Conservation (phyloP, 2,113 vertebrate species). For the Eurystomus gularis region DNA sequence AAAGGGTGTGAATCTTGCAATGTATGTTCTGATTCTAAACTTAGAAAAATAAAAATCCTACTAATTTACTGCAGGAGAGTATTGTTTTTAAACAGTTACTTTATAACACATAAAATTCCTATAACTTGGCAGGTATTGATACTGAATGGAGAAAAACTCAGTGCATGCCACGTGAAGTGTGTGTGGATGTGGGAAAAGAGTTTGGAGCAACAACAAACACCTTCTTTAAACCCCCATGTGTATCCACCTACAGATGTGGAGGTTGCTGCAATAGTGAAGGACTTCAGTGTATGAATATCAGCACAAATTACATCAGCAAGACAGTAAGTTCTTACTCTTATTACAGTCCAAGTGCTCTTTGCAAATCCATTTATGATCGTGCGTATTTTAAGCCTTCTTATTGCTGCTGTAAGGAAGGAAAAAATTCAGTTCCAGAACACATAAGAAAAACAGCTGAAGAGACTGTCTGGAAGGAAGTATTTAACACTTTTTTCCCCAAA, state of each 20-base stretch:
- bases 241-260: conserved; percentile 98
- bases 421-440: neutral
- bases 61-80: neutral
- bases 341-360: neutral
- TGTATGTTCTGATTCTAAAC: neutral
- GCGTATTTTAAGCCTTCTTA: neutral
- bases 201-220: conserved; percentile 96
- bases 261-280: conserved; percentile 99
- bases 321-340: conserved; percentile 81
- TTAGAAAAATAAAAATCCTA: neutral
- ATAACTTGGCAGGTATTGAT: conserved; percentile 92
- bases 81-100: conserved; percentile 42
- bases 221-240: conserved; percentile 99
- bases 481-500: neutral
- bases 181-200: conserved; percentile 98
- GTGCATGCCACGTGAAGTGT: conserved; percentile 95
- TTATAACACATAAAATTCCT: conserved; percentile 74
- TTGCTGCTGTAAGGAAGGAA: neutral
- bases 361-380: neutral
- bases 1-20: neutral
- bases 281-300: conserved; percentile 93
- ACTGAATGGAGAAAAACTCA: conserved; percentile 97
- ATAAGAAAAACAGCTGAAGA: neutral
- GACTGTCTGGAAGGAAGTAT: neutral
- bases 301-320: conserved; percentile 94